Base-by-base conservation (phyloP, 2,888 invertebrate genomes). In the Diplazon laetatorius region DNA sequence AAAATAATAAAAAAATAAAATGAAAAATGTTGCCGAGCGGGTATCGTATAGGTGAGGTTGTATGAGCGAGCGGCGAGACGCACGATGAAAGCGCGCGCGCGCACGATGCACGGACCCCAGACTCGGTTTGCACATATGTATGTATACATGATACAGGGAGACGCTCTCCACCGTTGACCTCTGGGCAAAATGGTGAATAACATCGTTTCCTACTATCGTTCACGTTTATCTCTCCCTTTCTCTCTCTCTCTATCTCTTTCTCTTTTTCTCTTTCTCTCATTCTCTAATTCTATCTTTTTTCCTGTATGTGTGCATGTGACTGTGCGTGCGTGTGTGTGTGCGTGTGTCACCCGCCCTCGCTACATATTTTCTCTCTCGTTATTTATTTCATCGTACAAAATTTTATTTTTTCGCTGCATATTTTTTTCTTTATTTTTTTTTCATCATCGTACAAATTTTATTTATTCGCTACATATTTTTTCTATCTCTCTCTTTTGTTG, bases 1-100 rank as follows among this genome's bases (percentile, higher is more conserved):
- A n/a, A n/a, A n/a, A n/a, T n/a, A n/a, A n/a, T n/a, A n/a, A n/a
- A n/a, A n/a, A n/a, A n/a, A n/a, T n/a, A n/a, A n/a, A n/a, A n/a
- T n/a, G n/a, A n/a, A n/a, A n/a, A n/a, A n/a, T n/a, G n/a, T n/a
- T n/a, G n/a, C n/a, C n/a, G n/a, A n/a, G n/a, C n/a, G n/a, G n/a
- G n/a, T n/a, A n/a, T 60, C 60, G 52, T 81, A 50, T 81, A 74
- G 75, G 76, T 81, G 68, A 10, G 42, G 42, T 42, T 74, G 74
- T 71, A 82, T 79, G 65, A 22, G 22, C 48, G n/a, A n/a, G n/a
- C 25, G 71, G 48, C 71, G 75, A 69, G 66, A 76, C 78, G 81
- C 78, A 76, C 74, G 84, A 85, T 82, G 85, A 84, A 86, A 85
- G 84, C 86, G 83, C 83, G 76, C 76, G 84, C 86, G 83, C 83